Base-by-base conservation (phyloP, 2,113 vertebrate species). In the Erpornis zantholeuca region DNA sequence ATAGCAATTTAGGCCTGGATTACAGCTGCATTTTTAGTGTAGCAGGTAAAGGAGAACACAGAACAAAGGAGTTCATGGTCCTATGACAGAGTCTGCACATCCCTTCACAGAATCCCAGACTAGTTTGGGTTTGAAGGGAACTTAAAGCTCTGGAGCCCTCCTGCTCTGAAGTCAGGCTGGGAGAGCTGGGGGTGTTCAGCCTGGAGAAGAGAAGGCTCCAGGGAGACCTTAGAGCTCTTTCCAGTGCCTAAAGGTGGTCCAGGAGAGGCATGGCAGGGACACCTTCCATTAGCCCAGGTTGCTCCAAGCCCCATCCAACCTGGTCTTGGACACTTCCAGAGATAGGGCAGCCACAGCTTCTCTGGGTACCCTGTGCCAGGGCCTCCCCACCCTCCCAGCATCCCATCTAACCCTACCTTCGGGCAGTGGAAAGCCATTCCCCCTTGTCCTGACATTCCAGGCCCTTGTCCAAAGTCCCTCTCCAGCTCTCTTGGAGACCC, bases 211-310 rank as follows among this genome's bases (percentile, higher is more conserved):
- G 29, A 38, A 54, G 18, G 10, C 14, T 75, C 52, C 27, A 18
- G 24, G 10, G 35, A 66, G 16, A 65, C 35, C 21, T n/a, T 1
- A 49, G 29, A 57, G 50, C 12, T 42, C 29, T 24, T n/a, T 65
- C 12, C 42, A 49, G 15, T 3, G 5, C 5, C n/a, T 57, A 7
- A n/a, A 57, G 29, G 2, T 10, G 8, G 42, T 21, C 52, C 52
- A 75, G 15, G 35, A 75, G 24, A 40, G 35, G 24, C 83, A 69
- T 3, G 12, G 22, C 33, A 86, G 28, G 33, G 72, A 78, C 38
- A 69, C 12, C 54, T 53, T 19, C 15, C 27, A 69, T 5, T 11
- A 5, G 6, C 2, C 18, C 54, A 45, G 45, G 28, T 0, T 60
- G 38, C 8, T 77, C 28, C 63, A 76, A 76, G 9, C 21, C 44